Percentiles rank a stretch among this genome's conserved stretches.
These are phyloP conservation scores for Rhopalosiphum padi DNA, from an alignment of 1,140 invertebrate genomes.

Conservation along the genomic window DNA sequence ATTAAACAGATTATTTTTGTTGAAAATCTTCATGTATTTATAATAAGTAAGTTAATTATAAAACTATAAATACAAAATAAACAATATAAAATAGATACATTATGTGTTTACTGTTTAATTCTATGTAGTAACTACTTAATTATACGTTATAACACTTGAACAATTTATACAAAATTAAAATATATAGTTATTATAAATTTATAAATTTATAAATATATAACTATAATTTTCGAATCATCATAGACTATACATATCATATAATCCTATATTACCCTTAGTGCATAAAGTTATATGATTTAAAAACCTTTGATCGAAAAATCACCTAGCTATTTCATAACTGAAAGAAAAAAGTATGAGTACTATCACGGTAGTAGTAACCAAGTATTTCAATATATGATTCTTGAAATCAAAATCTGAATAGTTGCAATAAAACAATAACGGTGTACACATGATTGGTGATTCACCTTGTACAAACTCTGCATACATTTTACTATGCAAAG, in stretches of 20 bases:
- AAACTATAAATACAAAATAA: not conserved
- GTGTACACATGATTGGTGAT: not conserved
- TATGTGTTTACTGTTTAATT: no score
- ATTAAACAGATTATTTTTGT: no score
- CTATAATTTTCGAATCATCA: no score
- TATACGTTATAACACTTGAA: no score
- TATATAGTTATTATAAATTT: no score
- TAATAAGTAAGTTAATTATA: not conserved
- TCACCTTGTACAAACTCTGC: not conserved
- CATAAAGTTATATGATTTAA: no score
- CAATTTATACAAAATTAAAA: no score
- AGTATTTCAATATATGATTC: not conserved
- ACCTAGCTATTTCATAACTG: not conserved
- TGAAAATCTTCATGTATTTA: not conserved
- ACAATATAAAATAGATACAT: not conserved
- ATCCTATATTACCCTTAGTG: no score
- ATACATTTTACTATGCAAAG: not conserved
- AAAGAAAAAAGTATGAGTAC: not conserved
- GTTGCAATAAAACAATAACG: not conserved
- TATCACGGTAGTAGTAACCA: not conserved
- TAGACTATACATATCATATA: no score
- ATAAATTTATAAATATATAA: no score
- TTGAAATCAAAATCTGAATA: not conserved
- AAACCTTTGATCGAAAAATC: no score
- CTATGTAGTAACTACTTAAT: no score